Base-by-base conservation (phyloP, 2,113 vertebrate species). In the Cyrtonyx montezumae region DNA sequence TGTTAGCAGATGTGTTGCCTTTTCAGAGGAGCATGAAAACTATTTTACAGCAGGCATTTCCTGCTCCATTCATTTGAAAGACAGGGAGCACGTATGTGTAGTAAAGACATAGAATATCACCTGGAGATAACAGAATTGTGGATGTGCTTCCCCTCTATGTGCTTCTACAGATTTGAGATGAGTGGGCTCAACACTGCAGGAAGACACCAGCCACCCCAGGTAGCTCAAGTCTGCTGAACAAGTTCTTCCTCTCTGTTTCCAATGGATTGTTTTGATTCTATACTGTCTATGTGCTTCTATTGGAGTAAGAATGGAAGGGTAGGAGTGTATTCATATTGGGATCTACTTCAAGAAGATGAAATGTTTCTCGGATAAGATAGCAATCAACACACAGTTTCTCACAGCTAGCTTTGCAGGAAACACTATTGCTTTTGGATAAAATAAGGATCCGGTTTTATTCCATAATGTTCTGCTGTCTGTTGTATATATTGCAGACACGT, bases 381-480 rank as follows among this genome's bases (percentile, higher is more conserved):
- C 15, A 65, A 45, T 81, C 40, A 45, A 19, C 4, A 58, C 13
- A 61, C 46, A 69, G 6, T 30, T 76, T 55, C 55, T 40, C 43
- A 55, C 7, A 37, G 32, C 34, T 62, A 62, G 23, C 51, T 83
- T 77, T 85, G 16, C 37, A 51, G 1, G 55, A 77, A 3, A 8
- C 56, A n/a, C 7, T 49, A 12, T 19, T 0, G 0, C 14, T 8
- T 37, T 83, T 59, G 22, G 23, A 12, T 20, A 83, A 66, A 84
- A 79, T 15, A 74, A 78, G 16, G 12, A 46, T 5, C 14, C 0
- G 6, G 12, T 4, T 80, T 90, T 42, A 37, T 69, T 46, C 32
- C 53, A 21, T 55, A 85, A 63, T 8, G 20, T 58, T 77, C 9
- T 6, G 68, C 91, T 53, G 4, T 58, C 26, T 66, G 5, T 71